Conservation (phyloP, 2,113 vertebrate species). For the Xenotilapia longispinis region DNA sequence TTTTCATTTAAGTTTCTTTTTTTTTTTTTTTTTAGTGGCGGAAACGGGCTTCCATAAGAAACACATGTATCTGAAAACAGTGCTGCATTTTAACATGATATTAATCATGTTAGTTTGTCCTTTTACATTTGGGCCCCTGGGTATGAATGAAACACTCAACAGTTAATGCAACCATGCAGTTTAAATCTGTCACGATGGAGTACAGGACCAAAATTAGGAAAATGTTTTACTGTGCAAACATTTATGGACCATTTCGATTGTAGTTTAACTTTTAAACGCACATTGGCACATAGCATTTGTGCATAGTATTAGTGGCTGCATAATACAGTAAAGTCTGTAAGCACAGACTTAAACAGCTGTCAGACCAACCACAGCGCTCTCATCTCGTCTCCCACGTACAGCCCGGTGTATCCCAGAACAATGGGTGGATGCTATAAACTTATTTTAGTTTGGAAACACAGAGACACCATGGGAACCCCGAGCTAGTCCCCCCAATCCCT, state of each 20-base stretch:
- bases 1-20: too few species aligned
- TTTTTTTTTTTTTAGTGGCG: too few species aligned
- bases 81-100: background rate
- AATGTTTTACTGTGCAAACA: too few species aligned
- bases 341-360: background rate
- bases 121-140: background rate
- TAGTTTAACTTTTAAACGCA: too few species aligned
- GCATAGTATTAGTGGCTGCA: too few species aligned
- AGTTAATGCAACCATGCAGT: background rate
- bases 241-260: too few species aligned
- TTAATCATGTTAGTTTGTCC: background rate
- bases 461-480: background rate
- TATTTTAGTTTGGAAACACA: constrained; percentile 11
- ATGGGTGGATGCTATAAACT: background rate
- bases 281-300: too few species aligned
- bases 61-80: background rate
- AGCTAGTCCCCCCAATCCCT: background rate
- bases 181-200: background rate
- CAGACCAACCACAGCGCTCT: background rate
- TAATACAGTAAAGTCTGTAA: background rate
- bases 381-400: background rate
- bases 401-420: background rate
- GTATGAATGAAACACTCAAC: background rate
- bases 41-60: too few species aligned
- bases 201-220: background rate